Evolutionary conservation across 2,113 vertebrate species (phyloP).

Genomic region (Ceratotherium simum): DNA sequence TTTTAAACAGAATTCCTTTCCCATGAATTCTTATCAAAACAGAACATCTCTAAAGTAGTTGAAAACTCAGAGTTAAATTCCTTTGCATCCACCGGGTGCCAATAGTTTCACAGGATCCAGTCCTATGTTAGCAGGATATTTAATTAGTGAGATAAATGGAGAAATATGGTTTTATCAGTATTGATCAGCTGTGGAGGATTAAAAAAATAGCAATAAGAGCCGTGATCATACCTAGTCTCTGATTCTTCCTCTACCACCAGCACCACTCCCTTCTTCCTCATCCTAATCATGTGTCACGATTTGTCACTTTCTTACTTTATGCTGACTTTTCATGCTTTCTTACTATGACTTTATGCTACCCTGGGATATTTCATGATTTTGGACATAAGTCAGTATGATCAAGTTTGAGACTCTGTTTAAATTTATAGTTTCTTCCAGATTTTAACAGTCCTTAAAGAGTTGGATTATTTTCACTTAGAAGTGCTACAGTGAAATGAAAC

Average conservation of each 20-base stretch:
- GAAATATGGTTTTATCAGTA: background rate
- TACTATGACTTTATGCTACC: background rate
- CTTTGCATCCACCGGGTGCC: background rate
- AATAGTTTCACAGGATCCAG: background rate
- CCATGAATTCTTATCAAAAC: background rate
- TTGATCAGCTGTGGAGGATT: background rate
- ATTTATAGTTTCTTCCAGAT: background rate
- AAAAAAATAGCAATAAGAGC: background rate
- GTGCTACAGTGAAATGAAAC: background rate
- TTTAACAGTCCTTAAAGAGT: background rate
- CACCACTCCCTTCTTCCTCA: background rate
- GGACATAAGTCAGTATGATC: background rate
- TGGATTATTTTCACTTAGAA: background rate
- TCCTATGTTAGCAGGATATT: background rate
- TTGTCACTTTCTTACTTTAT: background rate
- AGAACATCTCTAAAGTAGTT: background rate
- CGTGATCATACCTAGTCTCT: background rate
- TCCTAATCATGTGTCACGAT: background rate
- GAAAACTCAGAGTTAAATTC: slow-evolving; percentile 24
- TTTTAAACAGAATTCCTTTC: background rate
- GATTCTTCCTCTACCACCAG: background rate
- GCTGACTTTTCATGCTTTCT: background rate
- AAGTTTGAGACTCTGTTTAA: background rate
- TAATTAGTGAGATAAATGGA: background rate
- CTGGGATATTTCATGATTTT: background rate